phyloP scores from a whole-genome alignment of 2,888 invertebrate genomes.

The Malthinus flaveolus region DNA sequence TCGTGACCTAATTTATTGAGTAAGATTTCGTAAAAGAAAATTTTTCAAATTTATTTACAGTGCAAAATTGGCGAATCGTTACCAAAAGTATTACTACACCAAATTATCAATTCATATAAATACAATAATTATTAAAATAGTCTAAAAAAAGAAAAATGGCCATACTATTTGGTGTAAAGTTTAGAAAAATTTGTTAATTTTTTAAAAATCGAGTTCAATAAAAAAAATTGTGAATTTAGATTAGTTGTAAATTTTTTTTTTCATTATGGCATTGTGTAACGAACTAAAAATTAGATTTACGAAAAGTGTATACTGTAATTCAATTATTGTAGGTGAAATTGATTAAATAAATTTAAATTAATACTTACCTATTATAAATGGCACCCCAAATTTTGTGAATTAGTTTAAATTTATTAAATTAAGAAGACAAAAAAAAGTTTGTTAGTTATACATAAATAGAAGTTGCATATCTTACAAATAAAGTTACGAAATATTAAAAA shows the following conservation, averaged over 20 bases:
- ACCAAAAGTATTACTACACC: constrained; percentile 23
- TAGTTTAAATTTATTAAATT: constrained; percentile 17
- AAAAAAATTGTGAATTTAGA: constrained; percentile 6
- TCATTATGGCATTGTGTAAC: constrained; percentile 11
- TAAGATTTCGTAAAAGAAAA: not conserved
- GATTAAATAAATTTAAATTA: constrained; percentile 17
- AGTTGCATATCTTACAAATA: constrained; percentile 18
- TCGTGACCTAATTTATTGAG: not conserved
- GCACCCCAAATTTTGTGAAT: not conserved
- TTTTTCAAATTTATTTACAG: constrained; percentile 13
- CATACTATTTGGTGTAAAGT: constrained; percentile 12
- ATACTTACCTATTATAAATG: not conserved
- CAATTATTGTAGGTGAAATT: constrained; percentile 12
- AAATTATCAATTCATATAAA: constrained; percentile 14
- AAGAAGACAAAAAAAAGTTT: not conserved
- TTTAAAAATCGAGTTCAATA: constrained; percentile 3
- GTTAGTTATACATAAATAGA: constrained; percentile 15
- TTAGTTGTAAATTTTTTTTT: constrained; percentile 8
- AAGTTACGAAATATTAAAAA: constrained; percentile 7
- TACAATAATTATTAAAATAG: constrained; percentile 10
- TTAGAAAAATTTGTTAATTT: constrained; percentile 5
- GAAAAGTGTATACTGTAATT: constrained; percentile 15
- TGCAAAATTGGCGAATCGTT: constrained; percentile 19
- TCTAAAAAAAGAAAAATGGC: not conserved
- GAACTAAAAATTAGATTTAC: constrained; percentile 16